phyloP scores from a whole-genome alignment of 2,113 vertebrate species.

The Phyllostomus hastatus region DNA sequence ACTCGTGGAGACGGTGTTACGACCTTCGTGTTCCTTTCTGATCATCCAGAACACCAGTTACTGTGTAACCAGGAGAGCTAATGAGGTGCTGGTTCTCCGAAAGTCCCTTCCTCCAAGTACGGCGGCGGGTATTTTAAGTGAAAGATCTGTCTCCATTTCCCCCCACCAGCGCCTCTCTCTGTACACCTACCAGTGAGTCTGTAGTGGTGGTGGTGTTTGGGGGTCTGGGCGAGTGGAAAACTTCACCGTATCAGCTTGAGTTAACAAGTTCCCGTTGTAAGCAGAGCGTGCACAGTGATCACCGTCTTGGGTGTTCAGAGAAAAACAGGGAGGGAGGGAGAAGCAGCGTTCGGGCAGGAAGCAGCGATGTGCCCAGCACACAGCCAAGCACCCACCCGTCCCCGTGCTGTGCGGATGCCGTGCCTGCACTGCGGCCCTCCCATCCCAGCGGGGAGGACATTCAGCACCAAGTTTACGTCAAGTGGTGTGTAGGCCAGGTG shows the following conservation, averaged over 20 bases:
- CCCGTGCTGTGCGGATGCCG: fast-evolving
- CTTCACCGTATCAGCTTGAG: neutral
- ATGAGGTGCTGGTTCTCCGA: neutral
- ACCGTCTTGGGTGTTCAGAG: neutral
- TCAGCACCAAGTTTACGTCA: neutral
- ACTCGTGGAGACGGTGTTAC: neutral
- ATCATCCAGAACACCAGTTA: neutral
- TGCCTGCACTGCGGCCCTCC: neutral
- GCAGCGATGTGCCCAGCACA: fast-evolving
- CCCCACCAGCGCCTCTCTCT: neutral
- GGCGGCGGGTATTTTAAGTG: neutral
- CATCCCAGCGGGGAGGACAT: neutral
- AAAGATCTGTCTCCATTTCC: neutral
- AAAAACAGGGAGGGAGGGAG: neutral
- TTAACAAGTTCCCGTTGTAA: neutral
- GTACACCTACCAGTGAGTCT: neutral
- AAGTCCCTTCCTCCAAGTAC: neutral
- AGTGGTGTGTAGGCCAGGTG: fast-evolving
- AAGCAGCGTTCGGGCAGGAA: neutral
- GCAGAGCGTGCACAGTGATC: neutral
- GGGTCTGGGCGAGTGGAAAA: neutral
- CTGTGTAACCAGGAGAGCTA: neutral
- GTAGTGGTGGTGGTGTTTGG: too few species aligned
- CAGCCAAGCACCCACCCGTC: neutral
- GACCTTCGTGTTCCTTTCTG: neutral